phyloP scores from a whole-genome alignment of 1,140 invertebrate species.

The Gonatopus flavifemur region DNA sequence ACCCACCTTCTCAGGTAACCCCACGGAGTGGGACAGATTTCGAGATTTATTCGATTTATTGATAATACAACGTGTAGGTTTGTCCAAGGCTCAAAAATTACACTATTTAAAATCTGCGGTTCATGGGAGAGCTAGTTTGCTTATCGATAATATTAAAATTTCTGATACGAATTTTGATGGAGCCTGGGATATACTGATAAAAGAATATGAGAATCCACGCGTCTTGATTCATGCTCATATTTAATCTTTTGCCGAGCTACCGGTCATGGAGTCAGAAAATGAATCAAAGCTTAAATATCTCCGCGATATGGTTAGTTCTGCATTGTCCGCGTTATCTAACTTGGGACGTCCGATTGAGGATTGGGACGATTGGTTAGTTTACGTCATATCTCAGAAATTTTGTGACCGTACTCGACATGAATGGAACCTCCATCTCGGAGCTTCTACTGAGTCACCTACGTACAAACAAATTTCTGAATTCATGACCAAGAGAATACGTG shows the following conservation, averaged over 20 bases:
- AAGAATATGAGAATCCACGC: too few species aligned
- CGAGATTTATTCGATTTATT: background rate
- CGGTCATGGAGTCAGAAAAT: background rate
- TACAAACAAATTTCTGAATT: slow-evolving; percentile 1
- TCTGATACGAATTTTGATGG: background rate
- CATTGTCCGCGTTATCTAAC: background rate
- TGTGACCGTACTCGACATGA: background rate
- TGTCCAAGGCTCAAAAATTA: slow-evolving; percentile 1
- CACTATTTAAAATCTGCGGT: too few species aligned
- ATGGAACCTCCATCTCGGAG: background rate
- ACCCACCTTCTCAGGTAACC: background rate
- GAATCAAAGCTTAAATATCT: background rate
- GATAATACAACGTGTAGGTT: background rate
- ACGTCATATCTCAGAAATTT: slow-evolving; percentile 1
- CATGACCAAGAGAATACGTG: background rate
- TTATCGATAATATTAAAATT: background rate
- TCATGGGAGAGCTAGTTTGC: background rate
- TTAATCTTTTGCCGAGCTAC: background rate
- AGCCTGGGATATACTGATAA: background rate
- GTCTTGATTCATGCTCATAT: background rate
- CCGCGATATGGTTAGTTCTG: background rate
- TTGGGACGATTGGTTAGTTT: too few species aligned
- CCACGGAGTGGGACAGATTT: background rate
- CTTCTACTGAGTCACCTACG: background rate
- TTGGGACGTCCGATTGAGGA: too few species aligned